A percentile compares a stretch with the other conserved stretches of the same genome.
Conservation (phyloP, 2,797 vertebrate species). For the Coilia nasus region DNA sequence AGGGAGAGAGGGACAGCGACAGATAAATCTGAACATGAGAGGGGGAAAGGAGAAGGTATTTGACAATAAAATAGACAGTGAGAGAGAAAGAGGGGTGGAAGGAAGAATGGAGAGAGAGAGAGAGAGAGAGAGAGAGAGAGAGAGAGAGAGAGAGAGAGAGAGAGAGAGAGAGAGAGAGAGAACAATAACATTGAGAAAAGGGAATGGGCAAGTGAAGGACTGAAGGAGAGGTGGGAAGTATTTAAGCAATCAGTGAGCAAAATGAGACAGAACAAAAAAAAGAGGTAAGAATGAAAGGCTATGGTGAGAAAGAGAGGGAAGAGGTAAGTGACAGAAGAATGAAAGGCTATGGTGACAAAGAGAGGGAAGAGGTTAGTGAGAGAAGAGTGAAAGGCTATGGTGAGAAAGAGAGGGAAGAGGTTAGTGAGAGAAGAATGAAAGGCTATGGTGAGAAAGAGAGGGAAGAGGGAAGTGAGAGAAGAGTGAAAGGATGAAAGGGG, state of each 20-base stretch:
- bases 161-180: no score
- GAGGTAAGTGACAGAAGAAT: background rate
- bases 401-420: background rate
- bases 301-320: background rate
- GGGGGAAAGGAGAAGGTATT: no score
- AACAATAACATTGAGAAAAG: slow-evolving; percentile 17
- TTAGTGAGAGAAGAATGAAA: slow-evolving; percentile 23
- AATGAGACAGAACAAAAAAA: slow-evolving; percentile 17
- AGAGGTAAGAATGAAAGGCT: slow-evolving; percentile 12
- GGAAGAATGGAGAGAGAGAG: background rate
- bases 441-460: background rate
- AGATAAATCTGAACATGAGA: background rate
- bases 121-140: background rate
- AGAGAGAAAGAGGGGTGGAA: background rate
- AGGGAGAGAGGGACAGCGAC: background rate
- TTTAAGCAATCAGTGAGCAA: background rate
- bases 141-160: no score
- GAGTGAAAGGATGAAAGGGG: background rate
- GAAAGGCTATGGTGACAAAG: background rate
- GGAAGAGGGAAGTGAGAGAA: background rate
- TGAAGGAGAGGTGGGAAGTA: background rate
- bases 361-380: background rate
- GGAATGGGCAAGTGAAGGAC: background rate
- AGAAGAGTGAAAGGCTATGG: background rate
- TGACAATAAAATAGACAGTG: no score